A percentile compares a stretch with the other conserved stretches of the same genome.
Conservation (phyloP, 2,797 vertebrate species). For the Lithobates pipiens region DNA sequence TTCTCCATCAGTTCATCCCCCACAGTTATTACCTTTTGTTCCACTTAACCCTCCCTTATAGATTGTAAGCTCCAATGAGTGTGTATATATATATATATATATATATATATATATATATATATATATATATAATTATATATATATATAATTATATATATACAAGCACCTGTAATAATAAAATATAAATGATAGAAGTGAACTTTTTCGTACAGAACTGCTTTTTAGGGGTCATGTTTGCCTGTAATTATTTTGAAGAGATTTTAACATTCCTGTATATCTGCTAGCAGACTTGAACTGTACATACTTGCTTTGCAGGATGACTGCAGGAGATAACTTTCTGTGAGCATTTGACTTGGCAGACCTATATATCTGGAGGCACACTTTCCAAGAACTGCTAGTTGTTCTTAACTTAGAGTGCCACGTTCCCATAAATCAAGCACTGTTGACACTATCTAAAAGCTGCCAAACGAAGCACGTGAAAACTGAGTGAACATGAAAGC, state of each 20-base stretch:
- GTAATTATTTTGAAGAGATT: too few species aligned
- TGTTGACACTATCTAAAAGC: constrained; percentile 32
- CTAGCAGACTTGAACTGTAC: neutral
- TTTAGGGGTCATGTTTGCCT: too few species aligned
- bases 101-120: too few species aligned
- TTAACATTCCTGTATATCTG: neutral
- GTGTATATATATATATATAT: too few species aligned
- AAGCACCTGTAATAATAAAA: too few species aligned
- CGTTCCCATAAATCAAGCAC: constrained; percentile 1
- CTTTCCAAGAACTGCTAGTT: constrained; percentile 53
- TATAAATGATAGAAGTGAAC: neutral
- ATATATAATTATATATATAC: too few species aligned
- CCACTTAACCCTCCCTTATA: too few species aligned
- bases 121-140: too few species aligned
- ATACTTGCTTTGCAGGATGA: neutral
- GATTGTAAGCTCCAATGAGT: too few species aligned
- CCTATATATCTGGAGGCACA: neutral
- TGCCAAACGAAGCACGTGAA: constrained; percentile 1
- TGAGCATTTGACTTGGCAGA: constrained; percentile 35
- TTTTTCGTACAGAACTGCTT: neutral
- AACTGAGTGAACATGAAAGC: constrained; percentile 16
- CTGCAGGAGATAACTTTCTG: neutral
- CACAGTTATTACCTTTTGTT: too few species aligned
- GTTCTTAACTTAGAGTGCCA: neutral
- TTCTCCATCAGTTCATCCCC: too few species aligned